A percentile compares a stretch with the other conserved stretches of the same genome.
phyloP scores from a whole-genome alignment of 2,797 vertebrate species.

The Neosilurus hyrtlii region DNA sequence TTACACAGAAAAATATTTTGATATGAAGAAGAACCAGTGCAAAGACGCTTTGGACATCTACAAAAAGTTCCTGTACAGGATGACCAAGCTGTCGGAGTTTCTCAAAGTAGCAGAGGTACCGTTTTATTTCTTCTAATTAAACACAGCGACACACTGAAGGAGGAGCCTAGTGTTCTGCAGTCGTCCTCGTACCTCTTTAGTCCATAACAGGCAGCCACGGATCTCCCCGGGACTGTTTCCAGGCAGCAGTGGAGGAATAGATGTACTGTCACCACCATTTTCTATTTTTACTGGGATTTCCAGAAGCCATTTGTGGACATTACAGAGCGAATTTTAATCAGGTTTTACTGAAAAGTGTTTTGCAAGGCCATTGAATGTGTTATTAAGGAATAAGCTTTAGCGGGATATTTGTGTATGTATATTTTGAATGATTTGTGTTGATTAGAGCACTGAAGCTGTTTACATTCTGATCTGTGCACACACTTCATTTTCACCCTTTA shows the following conservation, averaged over 20 bases:
- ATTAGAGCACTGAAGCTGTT: neutral
- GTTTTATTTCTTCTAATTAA: neutral
- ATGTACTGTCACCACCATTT: neutral
- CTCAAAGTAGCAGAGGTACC: constrained; percentile 94
- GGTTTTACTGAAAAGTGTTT: too few species aligned
- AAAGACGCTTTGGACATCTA: constrained; percentile 95
- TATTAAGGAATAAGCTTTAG: too few species aligned
- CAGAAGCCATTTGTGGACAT: too few species aligned
- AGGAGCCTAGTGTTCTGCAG: neutral
- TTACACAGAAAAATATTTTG: constrained; percentile 87
- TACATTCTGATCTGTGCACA: neutral
- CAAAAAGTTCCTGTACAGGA: constrained; percentile 91
- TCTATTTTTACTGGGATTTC: too few species aligned
- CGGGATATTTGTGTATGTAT: neutral
- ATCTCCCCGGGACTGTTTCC: neutral
- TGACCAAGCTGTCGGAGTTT: constrained; percentile 89
- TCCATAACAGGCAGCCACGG: neutral
- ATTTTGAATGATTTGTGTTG: neutral
- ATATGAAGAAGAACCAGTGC: constrained; percentile 96
- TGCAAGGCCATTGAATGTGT: too few species aligned
- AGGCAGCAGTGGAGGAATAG: neutral
- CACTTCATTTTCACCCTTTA: neutral
- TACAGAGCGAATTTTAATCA: neutral
- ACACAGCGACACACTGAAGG: constrained; percentile 8
- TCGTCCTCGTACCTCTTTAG: neutral